Percentiles rank a stretch among this genome's conserved stretches.
These are phyloP conservation scores for Scartelaos histophorus DNA, from an alignment of 2,113 vertebrate species.

Conservation along the genomic window DNA sequence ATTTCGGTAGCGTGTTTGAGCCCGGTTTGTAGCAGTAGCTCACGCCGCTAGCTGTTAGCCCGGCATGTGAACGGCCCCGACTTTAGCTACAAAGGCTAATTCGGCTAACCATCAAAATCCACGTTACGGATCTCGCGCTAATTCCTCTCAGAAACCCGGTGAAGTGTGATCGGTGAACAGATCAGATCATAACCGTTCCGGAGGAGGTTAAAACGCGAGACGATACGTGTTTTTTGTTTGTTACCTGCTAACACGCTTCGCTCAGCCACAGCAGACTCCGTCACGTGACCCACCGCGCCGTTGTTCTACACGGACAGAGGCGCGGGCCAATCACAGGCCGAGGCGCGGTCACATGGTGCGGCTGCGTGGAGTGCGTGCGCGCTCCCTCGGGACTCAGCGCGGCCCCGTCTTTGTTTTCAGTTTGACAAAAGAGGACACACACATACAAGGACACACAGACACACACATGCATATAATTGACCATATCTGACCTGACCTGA, in stretches of 20 bases:
- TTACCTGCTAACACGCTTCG: conserved; percentile 81
- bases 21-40: background rate
- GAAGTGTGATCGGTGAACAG: background rate
- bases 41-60: conserved; percentile 20
- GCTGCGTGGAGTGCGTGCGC: conserved; percentile 15
- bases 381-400: background rate
- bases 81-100: conserved; percentile 28
- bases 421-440: no score
- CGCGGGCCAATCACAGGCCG: conserved; percentile 39
- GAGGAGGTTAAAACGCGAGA: background rate
- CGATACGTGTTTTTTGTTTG: conserved; percentile 11
- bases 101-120: conserved; percentile 11
- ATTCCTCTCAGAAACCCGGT: background rate
- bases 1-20: background rate
- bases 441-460: no score
- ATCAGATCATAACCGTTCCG: accelerated
- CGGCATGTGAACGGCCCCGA: conserved; percentile 63
- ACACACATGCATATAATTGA: no score
- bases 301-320: conserved; percentile 44
- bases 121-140: no score
- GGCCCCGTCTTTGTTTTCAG: background rate
- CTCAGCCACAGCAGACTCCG: conserved; percentile 75
- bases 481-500: no score
- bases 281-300: conserved; percentile 72
- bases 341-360: conserved; percentile 33